Evolutionary conservation across 2,113 vertebrate species (phyloP).

Genomic region (Pavo muticus): DNA sequence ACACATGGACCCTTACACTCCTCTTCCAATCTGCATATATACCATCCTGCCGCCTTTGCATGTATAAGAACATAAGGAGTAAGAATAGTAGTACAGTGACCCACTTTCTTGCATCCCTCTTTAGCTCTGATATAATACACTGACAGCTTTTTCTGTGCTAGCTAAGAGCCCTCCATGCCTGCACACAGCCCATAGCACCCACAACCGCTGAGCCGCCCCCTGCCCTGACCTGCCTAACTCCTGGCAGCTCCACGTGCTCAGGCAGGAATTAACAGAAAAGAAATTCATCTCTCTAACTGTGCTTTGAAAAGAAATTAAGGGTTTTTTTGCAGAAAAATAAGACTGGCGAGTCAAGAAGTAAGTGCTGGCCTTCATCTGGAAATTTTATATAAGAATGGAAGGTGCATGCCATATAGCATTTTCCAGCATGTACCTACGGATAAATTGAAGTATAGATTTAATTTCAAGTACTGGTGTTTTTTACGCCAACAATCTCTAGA

Average conservation of each 20-base stretch:
- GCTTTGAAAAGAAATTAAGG: background rate
- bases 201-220: background rate
- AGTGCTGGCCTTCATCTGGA: background rate
- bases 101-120: conserved; percentile 41
- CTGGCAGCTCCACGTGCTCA: background rate
- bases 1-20: conserved; percentile 37
- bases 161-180: background rate
- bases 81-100: conserved; percentile 66
- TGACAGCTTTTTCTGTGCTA: accelerated
- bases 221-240: background rate
- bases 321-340: background rate
- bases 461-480: background rate
- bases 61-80: conserved; percentile 46
- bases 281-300: background rate
- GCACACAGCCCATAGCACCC: background rate
- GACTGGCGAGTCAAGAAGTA: background rate
- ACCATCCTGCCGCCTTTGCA: conserved; percentile 54
- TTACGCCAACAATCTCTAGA: background rate
- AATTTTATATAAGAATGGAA: background rate
- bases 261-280: background rate
- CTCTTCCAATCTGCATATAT: conserved; percentile 59
- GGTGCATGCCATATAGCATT: background rate
- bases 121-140: background rate
- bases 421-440: background rate
- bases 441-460: background rate